phyloP scores from a whole-genome alignment of 2,888 invertebrate species.

The Tinea trinotella region DNA sequence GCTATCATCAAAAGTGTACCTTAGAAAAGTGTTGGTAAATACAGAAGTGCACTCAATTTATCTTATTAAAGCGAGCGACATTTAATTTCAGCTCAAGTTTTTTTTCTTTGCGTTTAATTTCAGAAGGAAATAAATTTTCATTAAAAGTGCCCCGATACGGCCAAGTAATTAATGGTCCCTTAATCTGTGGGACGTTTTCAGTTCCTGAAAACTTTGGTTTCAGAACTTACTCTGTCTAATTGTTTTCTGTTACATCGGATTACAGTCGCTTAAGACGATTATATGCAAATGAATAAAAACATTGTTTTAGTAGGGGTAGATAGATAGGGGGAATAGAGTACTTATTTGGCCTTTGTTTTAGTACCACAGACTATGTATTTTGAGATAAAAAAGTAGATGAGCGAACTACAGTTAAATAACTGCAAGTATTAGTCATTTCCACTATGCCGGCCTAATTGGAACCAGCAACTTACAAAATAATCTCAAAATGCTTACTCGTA shows the following conservation, averaged over 20 bases:
- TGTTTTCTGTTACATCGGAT: neutral
- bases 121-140: conserved; percentile 57
- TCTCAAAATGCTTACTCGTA: too few species aligned
- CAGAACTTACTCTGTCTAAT: neutral
- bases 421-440: too few species aligned
- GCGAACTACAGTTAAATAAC: too few species aligned
- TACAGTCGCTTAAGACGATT: neutral
- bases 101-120: conserved; percentile 43
- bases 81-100: conserved; percentile 28
- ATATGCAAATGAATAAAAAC: neutral
- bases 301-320: neutral
- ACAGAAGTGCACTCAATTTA: neutral
- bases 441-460: too few species aligned
- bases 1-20: neutral
- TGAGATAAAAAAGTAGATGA: too few species aligned
- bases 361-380: too few species aligned
- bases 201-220: neutral
- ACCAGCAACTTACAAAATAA: too few species aligned
- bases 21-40: neutral
- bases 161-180: conserved; percentile 43
- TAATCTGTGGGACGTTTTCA: neutral
- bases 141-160: conserved; percentile 32
- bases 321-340: neutral
- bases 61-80: conserved; percentile 14
- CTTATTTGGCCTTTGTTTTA: neutral